These are phyloP conservation scores for Ceyx cyanopectus DNA, from an alignment of 2,113 vertebrate species.

Conservation along the genomic window DNA sequence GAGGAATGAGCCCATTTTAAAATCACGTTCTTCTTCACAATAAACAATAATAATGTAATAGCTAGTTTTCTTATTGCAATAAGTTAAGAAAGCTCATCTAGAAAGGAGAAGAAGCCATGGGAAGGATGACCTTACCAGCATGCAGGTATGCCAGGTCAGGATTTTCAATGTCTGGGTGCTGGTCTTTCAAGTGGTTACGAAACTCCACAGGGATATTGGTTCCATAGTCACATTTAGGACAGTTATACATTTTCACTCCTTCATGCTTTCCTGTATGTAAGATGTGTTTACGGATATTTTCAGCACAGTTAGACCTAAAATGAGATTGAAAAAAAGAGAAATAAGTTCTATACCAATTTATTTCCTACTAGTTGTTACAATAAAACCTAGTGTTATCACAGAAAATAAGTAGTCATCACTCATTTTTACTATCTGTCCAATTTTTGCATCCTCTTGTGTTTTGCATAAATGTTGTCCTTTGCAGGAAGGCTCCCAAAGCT, in stretches of 20 bases:
- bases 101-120: background rate
- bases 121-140: constrained; percentile 82
- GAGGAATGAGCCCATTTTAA: background rate
- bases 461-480: background rate
- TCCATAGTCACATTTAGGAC: constrained; percentile 91
- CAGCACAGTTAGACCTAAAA: constrained; percentile 96
- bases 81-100: background rate
- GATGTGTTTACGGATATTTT: constrained; percentile 99
- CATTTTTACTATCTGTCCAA: background rate
- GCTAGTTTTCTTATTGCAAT: background rate
- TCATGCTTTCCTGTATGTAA: constrained; percentile 97
- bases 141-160: constrained; percentile 97
- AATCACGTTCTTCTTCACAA: background rate
- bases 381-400: background rate
- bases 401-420: background rate
- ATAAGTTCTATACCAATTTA: background rate
- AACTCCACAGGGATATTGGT: constrained; percentile 96
- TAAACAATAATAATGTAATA: background rate
- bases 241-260: constrained; percentile 99
- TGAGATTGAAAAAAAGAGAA: background rate
- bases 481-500: background rate
- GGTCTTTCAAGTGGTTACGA: constrained; percentile 96
- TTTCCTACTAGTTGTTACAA: background rate
- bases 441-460: background rate
- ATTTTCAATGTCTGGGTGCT: constrained; percentile 93